Percentiles rank a stretch among this genome's conserved stretches.
These are phyloP conservation scores for Pipistrellus pipistrellus DNA, from an alignment of 2,797 vertebrate genomes.

Conservation along the genomic window DNA sequence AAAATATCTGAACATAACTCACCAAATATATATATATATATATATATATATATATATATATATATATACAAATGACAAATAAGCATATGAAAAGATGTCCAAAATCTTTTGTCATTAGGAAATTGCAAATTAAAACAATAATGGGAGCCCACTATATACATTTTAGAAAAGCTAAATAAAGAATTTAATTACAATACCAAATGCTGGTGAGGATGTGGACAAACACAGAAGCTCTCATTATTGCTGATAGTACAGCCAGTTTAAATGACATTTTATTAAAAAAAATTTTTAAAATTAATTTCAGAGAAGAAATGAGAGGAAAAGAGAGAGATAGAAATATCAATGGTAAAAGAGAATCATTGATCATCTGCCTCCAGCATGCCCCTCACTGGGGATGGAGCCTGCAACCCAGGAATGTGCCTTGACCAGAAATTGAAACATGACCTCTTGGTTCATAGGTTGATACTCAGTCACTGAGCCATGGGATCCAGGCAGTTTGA, in stretches of 20 bases:
- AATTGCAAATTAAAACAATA: constrained; percentile 27
- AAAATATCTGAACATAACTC: neutral
- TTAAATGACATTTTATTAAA: neutral
- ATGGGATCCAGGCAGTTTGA: neutral
- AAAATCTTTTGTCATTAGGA: neutral
- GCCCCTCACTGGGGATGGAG: too few species aligned
- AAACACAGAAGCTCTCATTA: neutral
- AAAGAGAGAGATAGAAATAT: too few species aligned
- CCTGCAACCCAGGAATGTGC: too few species aligned
- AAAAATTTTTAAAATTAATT: too few species aligned
- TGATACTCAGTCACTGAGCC: too few species aligned
- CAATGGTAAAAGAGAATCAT: too few species aligned
- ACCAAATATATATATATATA: neutral
- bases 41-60: neutral
- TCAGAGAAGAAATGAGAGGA: too few species aligned
- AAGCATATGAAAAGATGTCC: neutral
- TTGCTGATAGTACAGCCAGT: neutral
- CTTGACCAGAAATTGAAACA: too few species aligned
- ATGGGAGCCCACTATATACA: neutral
- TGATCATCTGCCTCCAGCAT: too few species aligned
- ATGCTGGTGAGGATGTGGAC: neutral
- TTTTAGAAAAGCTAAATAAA: neutral
- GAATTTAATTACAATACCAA: neutral
- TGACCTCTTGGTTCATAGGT: too few species aligned
- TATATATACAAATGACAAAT: neutral